phyloP scores from a whole-genome alignment of 2,888 invertebrate species.

The Chymomyza amoena region DNA sequence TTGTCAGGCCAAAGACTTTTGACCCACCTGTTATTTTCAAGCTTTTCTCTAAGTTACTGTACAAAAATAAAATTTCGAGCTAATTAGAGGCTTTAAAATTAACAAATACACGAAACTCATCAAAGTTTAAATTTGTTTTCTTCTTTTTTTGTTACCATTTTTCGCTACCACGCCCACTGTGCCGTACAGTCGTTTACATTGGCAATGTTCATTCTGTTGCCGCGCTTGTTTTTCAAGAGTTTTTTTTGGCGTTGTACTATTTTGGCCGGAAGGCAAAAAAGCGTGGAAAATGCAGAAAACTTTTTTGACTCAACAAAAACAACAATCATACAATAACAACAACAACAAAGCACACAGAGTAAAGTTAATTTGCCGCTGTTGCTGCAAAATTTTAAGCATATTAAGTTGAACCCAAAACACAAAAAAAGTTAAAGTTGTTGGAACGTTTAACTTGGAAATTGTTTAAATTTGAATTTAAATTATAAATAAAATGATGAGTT shows the following conservation, averaged over 20 bases:
- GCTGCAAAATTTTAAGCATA: constrained; percentile 32
- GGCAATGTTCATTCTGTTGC: constrained; percentile 16
- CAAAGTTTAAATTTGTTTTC: constrained; percentile 70
- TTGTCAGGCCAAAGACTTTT: too few relatives aligned
- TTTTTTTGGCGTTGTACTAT: constrained; percentile 35
- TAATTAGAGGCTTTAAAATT: too few relatives aligned
- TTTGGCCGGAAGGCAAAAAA: constrained; percentile 67
- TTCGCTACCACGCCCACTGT: neutral
- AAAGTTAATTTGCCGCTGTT: constrained; percentile 31
- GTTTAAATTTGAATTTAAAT: constrained; percentile 47
- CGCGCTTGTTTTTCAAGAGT: constrained; percentile 5
- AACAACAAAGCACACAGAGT: constrained; percentile 1
- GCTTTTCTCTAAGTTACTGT: too few relatives aligned
- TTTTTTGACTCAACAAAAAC: constrained; percentile 45
- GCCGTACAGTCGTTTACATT: constrained; percentile 42
- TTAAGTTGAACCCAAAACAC: neutral
- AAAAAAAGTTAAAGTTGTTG: neutral
- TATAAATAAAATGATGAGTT: constrained; percentile 28
- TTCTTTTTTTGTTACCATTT: constrained; percentile 13
- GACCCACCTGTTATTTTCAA: too few relatives aligned
- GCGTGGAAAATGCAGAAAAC: constrained; percentile 67
- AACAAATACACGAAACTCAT: constrained; percentile 24
- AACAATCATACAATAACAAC: constrained; percentile 22
- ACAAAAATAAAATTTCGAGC: too few relatives aligned
- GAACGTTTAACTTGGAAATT: constrained; percentile 1